Conservation (phyloP, 1,140 invertebrate species). For the Oryzaephilus surinamensis region DNA sequence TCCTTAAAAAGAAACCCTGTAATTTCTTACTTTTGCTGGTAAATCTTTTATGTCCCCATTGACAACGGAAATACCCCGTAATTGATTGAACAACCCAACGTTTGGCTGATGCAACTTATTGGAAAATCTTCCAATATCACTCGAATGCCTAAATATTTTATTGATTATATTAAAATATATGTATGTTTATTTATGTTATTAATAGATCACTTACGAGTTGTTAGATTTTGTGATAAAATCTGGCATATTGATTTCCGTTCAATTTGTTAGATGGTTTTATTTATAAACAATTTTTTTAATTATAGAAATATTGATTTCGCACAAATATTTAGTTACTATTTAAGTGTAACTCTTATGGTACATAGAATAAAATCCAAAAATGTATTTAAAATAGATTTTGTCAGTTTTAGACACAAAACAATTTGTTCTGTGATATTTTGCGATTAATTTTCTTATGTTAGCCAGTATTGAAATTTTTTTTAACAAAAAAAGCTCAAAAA, state of each 20-base stretch:
- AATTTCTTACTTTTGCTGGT: slow-evolving; percentile 41
- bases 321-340: no score
- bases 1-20: no score
- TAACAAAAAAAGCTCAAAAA: no score
- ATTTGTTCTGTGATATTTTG: slow-evolving; percentile 27
- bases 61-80: slow-evolving; percentile 31
- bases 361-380: slow-evolving; percentile 33
- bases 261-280: background rate
- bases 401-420: slow-evolving; percentile 30
- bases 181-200: no score
- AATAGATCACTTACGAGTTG: slow-evolving; percentile 17
- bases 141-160: no score
- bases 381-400: slow-evolving; percentile 28
- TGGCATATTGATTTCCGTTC: slow-evolving; percentile 32
- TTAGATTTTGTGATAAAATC: slow-evolving; percentile 25
- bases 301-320: no score
- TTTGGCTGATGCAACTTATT: slow-evolving; percentile 23
- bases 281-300: no score
- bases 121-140: no score
- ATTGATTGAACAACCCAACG: slow-evolving; percentile 30
- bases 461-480: slow-evolving; percentile 12
- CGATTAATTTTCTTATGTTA: slow-evolving; percentile 19
- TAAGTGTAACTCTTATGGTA: slow-evolving; percentile 35
- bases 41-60: slow-evolving; percentile 33
- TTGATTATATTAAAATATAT: no score